Evolutionary conservation across 2,113 vertebrate genomes (phyloP).

Genomic region (Nannobrachium achirus): DNA sequence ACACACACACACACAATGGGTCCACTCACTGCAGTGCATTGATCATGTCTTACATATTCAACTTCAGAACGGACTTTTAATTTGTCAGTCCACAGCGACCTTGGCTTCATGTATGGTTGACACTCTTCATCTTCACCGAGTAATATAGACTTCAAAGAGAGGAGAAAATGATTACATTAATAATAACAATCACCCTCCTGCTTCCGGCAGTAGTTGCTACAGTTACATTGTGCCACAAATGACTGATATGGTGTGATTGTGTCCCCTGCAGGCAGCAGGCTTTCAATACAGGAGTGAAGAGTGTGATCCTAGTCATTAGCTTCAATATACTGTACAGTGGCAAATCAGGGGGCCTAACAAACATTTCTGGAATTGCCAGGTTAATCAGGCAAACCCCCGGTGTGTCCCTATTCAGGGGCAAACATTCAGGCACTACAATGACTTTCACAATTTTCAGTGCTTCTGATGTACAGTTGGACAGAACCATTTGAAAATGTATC

Average conservation of each 20-base stretch:
- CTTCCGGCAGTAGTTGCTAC: slow-evolving; percentile 31
- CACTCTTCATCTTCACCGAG: slow-evolving; percentile 14
- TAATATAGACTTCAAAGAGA: slow-evolving; percentile 43
- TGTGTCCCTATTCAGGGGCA: not conserved
- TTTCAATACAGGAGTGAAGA: slow-evolving; percentile 20
- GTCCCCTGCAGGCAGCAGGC: slow-evolving; percentile 5
- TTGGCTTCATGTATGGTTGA: slow-evolving; percentile 16
- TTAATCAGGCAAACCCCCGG: slow-evolving; percentile 24
- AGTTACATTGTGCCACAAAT: slow-evolving; percentile 18
- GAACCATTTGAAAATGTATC: no score
- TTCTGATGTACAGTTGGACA: no score
- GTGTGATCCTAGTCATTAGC: not conserved
- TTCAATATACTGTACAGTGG: slow-evolving; percentile 10
- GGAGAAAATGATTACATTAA: slow-evolving; percentile 38
- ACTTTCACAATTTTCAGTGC: no score
- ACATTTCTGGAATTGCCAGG: slow-evolving; percentile 17
- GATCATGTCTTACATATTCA: no score
- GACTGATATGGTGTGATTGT: slow-evolving; percentile 31
- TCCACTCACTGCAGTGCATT: slow-evolving; percentile 33
- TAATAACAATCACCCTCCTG: slow-evolving; percentile 33
- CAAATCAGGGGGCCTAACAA: slow-evolving; percentile 31
- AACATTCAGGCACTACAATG: no score
- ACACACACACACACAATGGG: slow-evolving; percentile 51
- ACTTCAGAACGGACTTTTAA: no score
- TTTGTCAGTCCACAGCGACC: slow-evolving; percentile 21